Conservation (phyloP, 2,797 vertebrate genomes). For the Buphagus erythrorhynchus region DNA sequence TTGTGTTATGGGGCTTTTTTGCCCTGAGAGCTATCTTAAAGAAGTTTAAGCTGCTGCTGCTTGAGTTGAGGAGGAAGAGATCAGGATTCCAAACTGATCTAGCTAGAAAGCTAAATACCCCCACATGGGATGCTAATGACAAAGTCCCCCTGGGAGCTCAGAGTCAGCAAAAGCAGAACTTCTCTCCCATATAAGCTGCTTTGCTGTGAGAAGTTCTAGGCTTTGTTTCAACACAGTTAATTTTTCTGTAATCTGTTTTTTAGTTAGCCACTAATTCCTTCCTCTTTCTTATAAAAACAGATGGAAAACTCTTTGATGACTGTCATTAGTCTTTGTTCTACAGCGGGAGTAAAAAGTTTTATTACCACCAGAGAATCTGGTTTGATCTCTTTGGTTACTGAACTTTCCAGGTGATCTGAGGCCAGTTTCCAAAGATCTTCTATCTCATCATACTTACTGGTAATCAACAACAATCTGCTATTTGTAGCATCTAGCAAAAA, state of each 20-base stretch:
- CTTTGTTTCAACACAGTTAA: background rate
- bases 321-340: background rate
- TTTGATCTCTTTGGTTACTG: background rate
- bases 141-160: background rate
- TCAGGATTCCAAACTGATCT: background rate
- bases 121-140: background rate
- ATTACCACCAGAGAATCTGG: background rate
- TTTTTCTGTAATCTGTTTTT: background rate
- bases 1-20: rapidly evolving
- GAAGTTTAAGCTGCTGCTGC: background rate
- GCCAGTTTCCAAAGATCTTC: background rate
- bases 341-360: background rate
- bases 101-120: background rate
- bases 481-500: background rate
- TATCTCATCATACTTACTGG: background rate
- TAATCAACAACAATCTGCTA: background rate
- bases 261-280: background rate
- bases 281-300: background rate
- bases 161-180: background rate
- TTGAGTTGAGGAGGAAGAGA: background rate
- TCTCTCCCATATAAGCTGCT: background rate
- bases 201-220: background rate
- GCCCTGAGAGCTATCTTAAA: background rate
- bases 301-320: background rate
- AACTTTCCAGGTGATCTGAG: background rate